Percentiles rank a stretch among this genome's conserved stretches.
These are phyloP conservation scores for Micoletzkya japonica DNA, from an alignment of 2,888 invertebrate genomes.

Conservation along the genomic window DNA sequence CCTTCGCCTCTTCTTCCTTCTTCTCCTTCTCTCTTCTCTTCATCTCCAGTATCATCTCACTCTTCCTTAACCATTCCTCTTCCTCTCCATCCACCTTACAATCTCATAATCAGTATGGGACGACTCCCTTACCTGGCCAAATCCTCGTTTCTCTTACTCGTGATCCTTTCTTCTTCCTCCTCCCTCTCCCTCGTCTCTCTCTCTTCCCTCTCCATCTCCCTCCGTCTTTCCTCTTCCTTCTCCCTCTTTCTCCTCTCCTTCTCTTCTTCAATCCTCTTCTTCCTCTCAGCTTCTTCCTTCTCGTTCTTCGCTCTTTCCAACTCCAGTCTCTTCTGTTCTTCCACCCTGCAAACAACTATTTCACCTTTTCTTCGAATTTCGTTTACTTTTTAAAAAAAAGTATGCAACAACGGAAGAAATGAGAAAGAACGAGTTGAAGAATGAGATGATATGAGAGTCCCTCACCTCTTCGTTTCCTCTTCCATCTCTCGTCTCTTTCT, in stretches of 20 bases:
- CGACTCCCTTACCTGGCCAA: background rate
- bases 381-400: no score
- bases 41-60: background rate
- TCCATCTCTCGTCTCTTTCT: no score
- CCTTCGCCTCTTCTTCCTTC: background rate
- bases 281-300: background rate
- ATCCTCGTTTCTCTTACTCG: background rate
- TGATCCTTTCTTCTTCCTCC: background rate
- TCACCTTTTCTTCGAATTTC: no score
- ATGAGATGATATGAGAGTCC: no score
- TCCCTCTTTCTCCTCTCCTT: background rate
- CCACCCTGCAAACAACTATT: no score
- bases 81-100: background rate
- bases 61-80: slow-evolving; percentile 3
- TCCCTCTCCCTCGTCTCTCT: background rate
- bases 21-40: slow-evolving; percentile 1
- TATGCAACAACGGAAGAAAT: no score
- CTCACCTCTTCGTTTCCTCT: no score
- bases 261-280: background rate
- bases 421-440: no score
- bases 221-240: background rate
- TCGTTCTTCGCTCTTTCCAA: background rate
- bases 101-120: background rate
- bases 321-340: no score
- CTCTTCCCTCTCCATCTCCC: background rate